Conservation (phyloP, 2,113 vertebrate genomes). For the Thunnus thynnus region DNA sequence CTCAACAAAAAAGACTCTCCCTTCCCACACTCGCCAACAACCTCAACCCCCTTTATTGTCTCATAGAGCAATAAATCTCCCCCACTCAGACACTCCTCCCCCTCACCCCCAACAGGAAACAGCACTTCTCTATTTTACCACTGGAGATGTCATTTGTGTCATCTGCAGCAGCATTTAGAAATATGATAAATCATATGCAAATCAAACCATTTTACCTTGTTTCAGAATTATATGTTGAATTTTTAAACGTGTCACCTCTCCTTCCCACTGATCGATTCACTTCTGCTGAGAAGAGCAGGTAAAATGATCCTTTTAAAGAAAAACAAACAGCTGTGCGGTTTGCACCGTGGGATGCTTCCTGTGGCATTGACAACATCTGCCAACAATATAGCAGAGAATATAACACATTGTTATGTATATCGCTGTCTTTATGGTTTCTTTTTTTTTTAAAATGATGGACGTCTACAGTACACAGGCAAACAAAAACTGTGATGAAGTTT, state of each 20-base stretch:
- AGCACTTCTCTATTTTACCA: neutral
- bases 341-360: neutral
- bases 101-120: neutral
- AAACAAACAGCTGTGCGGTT: conserved; percentile 24
- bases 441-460: no score
- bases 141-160: conserved; percentile 12
- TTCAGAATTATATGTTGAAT: conserved; percentile 12
- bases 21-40: conserved; percentile 52
- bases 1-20: conserved; percentile 51
- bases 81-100: neutral
- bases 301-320: conserved; percentile 14
- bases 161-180: conserved; percentile 10
- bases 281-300: neutral
- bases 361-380: conserved; percentile 18
- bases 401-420: neutral
- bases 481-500: no score
- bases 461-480: no score
- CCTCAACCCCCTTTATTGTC: conserved; percentile 58
- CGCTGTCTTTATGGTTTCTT: no score
- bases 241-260: neutral
- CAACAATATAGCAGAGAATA: neutral
- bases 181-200: neutral
- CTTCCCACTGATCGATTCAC: neutral
- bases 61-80: conserved; percentile 42
- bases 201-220: neutral